phyloP scores from a whole-genome alignment of 2,113 vertebrate genomes.

The Ptyas mucosa region DNA sequence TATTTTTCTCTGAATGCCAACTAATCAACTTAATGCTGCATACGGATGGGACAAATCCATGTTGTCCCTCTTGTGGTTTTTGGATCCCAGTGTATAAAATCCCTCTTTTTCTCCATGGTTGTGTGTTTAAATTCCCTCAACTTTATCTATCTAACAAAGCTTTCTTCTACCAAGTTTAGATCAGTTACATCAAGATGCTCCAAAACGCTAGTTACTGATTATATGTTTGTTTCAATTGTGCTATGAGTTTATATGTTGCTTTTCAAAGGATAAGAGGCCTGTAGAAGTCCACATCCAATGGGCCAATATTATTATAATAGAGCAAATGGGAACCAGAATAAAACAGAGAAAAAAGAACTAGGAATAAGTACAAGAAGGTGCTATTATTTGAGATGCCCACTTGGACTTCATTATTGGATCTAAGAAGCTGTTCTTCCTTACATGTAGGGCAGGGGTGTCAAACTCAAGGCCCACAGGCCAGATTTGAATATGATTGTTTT shows the following conservation, averaged over 20 bases:
- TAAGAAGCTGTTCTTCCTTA: background rate
- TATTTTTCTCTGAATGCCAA: background rate
- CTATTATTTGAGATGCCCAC: background rate
- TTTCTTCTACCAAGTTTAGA: background rate
- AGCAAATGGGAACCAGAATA: background rate
- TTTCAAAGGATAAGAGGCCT: background rate
- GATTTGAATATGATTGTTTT: too few species aligned
- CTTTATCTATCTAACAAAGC: background rate
- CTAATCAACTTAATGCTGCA: conserved; percentile 9
- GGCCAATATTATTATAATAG: background rate
- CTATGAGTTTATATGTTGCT: background rate
- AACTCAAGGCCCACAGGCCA: too few species aligned
- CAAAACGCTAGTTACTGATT: background rate
- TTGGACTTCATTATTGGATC: background rate
- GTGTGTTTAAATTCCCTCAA: background rate
- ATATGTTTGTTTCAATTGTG: background rate
- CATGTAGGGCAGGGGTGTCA: too few species aligned
- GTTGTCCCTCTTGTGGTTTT: background rate
- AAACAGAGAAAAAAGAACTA: background rate
- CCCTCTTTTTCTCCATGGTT: background rate
- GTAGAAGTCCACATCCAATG: background rate
- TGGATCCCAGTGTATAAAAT: background rate
- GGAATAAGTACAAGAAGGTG: background rate
- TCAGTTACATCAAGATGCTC: background rate
- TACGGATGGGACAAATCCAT: background rate